Percentiles rank a stretch among this genome's conserved stretches.
Conservation (phyloP, 2,113 vertebrate genomes). For the Pterocles gutturalis region DNA sequence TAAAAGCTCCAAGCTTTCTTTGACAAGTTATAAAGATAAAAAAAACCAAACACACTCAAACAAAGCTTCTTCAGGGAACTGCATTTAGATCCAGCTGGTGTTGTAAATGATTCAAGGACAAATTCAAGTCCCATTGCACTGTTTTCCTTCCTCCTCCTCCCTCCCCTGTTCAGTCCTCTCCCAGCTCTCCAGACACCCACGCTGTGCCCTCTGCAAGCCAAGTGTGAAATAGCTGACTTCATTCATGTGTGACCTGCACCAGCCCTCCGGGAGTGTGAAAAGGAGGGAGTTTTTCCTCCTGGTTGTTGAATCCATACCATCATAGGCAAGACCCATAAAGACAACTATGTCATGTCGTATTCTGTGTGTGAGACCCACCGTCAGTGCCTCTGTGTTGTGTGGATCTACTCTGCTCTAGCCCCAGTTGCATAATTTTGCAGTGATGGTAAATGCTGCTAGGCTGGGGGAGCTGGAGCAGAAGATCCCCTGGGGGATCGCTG, state of each 20-base stretch:
- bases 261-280: rapidly evolving
- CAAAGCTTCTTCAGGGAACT: not conserved
- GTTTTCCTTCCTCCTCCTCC: not conserved
- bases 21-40: not conserved
- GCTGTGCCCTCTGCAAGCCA: constrained; percentile 9
- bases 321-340: not conserved
- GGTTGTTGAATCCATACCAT: not conserved
- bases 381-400: not conserved
- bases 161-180: not conserved
- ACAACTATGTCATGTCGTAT: not conserved
- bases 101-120: not conserved
- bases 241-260: constrained; percentile 9
- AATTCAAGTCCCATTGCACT: not conserved
- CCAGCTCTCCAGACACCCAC: rapidly evolving
- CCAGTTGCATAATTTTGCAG: not conserved
- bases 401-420: not conserved
- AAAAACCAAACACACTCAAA: not conserved
- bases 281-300: not conserved
- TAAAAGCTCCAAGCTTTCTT: not conserved
- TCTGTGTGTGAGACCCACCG: not conserved
- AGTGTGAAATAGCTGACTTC: constrained; percentile 58
- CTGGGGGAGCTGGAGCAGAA: not conserved
- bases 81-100: not conserved
- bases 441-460: not conserved
- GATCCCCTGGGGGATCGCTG: not conserved